These are phyloP conservation scores for Chesias legatella DNA, from an alignment of 2,888 invertebrate species.

Conservation along the genomic window DNA sequence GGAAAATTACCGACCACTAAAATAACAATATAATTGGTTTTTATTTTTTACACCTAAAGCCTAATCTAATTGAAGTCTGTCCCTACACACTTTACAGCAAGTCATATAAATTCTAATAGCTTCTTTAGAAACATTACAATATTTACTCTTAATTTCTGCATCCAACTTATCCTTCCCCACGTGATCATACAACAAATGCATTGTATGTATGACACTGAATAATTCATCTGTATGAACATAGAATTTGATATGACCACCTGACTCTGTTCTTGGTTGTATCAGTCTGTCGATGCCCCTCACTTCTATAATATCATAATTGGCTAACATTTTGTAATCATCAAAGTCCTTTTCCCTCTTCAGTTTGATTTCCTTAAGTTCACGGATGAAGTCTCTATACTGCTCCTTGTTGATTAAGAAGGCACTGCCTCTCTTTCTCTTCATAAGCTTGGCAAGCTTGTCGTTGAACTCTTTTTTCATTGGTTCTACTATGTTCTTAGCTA, in stretches of 20 bases:
- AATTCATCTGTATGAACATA: constrained; percentile 55
- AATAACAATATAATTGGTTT: too few species aligned
- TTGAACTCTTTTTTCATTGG: constrained; percentile 56
- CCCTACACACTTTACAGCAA: constrained; percentile 50
- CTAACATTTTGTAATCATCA: constrained; percentile 58
- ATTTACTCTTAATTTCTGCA: constrained; percentile 53
- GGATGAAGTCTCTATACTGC: constrained; percentile 54
- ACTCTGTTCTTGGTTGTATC: constrained; percentile 48
- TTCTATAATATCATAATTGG: constrained; percentile 53
- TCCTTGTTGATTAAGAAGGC: constrained; percentile 45
- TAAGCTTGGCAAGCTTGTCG: constrained; percentile 44
- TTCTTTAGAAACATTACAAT: constrained; percentile 65
- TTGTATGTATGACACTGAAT: constrained; percentile 60
- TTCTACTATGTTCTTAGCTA: constrained; percentile 35
- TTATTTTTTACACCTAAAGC: too few species aligned
- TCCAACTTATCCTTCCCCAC: constrained; percentile 52
- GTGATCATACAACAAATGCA: constrained; percentile 60
- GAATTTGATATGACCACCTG: constrained; percentile 43
- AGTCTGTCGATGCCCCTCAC: constrained; percentile 47
- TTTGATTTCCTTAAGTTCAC: constrained; percentile 51
- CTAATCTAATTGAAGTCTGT: constrained; percentile 9
- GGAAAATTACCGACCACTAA: too few species aligned
- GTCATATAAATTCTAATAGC: constrained; percentile 58
- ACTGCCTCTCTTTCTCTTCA: constrained; percentile 54
- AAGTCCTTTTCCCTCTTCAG: constrained; percentile 45